These are phyloP conservation scores for Heliconius eleuchia DNA, from an alignment of 1,140 invertebrate species.

Conservation along the genomic window DNA sequence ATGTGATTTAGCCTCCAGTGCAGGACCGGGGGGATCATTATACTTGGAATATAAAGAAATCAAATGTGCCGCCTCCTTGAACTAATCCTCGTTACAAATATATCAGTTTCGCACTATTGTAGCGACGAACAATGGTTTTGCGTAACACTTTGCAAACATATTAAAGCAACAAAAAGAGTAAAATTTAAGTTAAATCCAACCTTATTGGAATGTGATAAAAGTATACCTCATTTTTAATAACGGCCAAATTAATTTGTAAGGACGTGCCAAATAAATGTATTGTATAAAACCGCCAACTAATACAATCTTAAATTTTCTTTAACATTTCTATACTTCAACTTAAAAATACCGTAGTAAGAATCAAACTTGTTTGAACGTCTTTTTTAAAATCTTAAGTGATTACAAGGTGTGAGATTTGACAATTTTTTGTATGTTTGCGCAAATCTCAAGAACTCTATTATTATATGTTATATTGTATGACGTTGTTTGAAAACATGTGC, in stretches of 20 bases:
- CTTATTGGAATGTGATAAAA: not conserved
- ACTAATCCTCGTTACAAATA: conserved; percentile 21
- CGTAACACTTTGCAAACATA: not conserved
- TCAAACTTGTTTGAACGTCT: not conserved
- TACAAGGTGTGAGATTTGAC: conserved; percentile 36
- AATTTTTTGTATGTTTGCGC: conserved; percentile 35
- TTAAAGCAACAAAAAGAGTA: not conserved
- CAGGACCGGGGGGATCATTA: not conserved
- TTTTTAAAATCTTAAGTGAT: conserved; percentile 18
- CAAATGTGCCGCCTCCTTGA: conserved; percentile 17
- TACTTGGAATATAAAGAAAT: not conserved
- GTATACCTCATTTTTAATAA: not conserved
- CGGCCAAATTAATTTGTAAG: not conserved
- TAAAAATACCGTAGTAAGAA: not conserved
- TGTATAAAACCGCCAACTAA: conserved; percentile 20
- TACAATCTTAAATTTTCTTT: not conserved
- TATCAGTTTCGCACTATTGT: conserved; percentile 30
- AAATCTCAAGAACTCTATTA: conserved; percentile 17
- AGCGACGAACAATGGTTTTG: not conserved
- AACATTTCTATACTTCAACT: not conserved
- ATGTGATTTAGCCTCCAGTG: not conserved
- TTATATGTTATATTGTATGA: not conserved
- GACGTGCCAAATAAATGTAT: conserved; percentile 24
- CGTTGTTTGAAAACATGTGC: conserved; percentile 14
- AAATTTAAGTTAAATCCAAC: not conserved